phyloP scores from a whole-genome alignment of 2,113 vertebrate species.

The Paralichthys olivaceus region DNA sequence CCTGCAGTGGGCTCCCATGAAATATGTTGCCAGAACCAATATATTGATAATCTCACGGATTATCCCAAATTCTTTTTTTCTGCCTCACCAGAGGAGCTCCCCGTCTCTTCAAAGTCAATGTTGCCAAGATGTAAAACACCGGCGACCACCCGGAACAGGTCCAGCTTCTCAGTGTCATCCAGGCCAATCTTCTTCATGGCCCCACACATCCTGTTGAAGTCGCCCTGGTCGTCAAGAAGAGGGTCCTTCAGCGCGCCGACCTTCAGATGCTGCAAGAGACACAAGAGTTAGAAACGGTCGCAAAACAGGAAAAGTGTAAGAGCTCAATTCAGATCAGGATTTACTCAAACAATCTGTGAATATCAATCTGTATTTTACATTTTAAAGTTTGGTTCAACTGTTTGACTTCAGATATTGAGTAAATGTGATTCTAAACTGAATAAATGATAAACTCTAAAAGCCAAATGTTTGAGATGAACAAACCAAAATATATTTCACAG shows the following conservation, averaged over 20 bases:
- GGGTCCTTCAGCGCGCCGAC: slow-evolving; percentile 93
- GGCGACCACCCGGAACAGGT: slow-evolving; percentile 96
- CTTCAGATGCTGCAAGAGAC: slow-evolving; percentile 86
- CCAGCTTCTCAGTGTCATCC: slow-evolving; percentile 94
- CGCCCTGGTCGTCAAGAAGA: slow-evolving; percentile 93
- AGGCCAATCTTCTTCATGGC: slow-evolving; percentile 99
- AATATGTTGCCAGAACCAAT: background rate
- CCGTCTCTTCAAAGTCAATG: slow-evolving; percentile 98
- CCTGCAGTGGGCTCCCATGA: too few relatives aligned
- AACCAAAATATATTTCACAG: background rate
- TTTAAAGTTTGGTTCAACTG: background rate
- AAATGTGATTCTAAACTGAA: slow-evolving; percentile 28
- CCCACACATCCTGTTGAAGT: slow-evolving; percentile 96
- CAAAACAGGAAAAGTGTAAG: background rate
- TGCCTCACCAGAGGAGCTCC: slow-evolving; percentile 92
- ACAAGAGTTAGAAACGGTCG: background rate
- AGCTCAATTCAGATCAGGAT: background rate
- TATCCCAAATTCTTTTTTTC: background rate
- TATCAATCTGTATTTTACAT: background rate
- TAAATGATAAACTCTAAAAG: background rate
- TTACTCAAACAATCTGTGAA: background rate
- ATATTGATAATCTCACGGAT: background rate
- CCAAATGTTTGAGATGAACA: background rate
- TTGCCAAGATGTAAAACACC: slow-evolving; percentile 98
- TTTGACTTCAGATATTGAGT: background rate